These are phyloP conservation scores for Ips nitidus DNA, from an alignment of 1,140 invertebrate genomes.

Conservation along the genomic window DNA sequence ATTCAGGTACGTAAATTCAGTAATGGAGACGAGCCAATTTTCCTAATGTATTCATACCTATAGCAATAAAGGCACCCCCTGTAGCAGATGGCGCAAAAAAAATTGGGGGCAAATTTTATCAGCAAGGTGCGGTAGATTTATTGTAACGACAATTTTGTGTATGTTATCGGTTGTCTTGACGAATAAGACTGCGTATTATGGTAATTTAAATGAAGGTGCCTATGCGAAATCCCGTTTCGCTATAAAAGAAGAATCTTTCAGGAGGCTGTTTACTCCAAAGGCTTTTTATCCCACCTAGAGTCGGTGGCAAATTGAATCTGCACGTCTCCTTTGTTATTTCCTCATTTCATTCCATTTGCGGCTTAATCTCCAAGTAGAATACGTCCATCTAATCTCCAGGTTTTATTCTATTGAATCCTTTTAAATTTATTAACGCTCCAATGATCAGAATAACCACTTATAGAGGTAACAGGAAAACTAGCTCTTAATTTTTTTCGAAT, in stretches of 20 bases:
- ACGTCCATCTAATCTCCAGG: slow-evolving; percentile 34
- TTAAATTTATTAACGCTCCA: slow-evolving; percentile 8
- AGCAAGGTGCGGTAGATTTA: slow-evolving; percentile 36
- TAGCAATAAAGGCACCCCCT: slow-evolving; percentile 33
- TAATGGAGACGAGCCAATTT: slow-evolving; percentile 37
- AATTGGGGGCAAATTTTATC: slow-evolving; percentile 38
- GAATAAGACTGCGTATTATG: not conserved
- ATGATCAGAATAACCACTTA: not conserved
- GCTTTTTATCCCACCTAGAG: slow-evolving; percentile 41
- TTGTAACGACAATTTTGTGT: slow-evolving; percentile 36
- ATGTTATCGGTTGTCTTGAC: not conserved
- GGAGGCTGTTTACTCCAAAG: slow-evolving; percentile 32
- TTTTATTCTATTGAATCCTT: slow-evolving; percentile 31
- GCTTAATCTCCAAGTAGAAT: slow-evolving; percentile 39
- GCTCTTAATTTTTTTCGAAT: too few species aligned
- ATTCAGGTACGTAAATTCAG: slow-evolving; percentile 27
- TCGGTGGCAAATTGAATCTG: slow-evolving; percentile 39
- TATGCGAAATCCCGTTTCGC: not conserved
- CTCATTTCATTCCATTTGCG: slow-evolving; percentile 40
- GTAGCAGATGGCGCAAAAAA: slow-evolving; percentile 34
- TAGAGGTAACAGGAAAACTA: too few species aligned
- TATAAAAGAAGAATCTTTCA: slow-evolving; percentile 22
- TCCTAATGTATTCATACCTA: slow-evolving; percentile 40
- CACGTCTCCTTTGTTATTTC: slow-evolving; percentile 41
- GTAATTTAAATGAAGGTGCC: slow-evolving; percentile 1